Percentiles rank a stretch among this genome's conserved stretches.
Evolutionary conservation across 2,888 invertebrate genomes (phyloP).

Genomic region (Trachelus iudaicus): DNA sequence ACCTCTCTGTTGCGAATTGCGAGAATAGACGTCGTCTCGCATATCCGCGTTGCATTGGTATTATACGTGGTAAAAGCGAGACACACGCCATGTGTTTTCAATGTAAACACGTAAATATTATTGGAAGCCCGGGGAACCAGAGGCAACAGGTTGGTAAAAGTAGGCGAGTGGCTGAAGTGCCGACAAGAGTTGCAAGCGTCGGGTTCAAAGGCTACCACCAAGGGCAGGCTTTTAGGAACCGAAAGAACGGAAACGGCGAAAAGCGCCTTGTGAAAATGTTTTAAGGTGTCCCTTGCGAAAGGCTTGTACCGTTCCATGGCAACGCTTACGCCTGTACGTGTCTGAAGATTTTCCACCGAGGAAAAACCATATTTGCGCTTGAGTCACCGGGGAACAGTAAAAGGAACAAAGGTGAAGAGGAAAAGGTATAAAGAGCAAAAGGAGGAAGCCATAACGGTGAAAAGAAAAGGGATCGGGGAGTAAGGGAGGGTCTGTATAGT

Average conservation of each 20-base stretch:
- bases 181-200: not conserved
- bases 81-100: slow-evolving; percentile 4
- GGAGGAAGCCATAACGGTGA: not conserved
- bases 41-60: not conserved
- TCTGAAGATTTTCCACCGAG: not conserved
- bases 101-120: slow-evolving; percentile 27
- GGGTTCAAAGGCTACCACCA: not conserved
- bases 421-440: not conserved
- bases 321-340: not conserved
- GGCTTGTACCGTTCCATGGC: not conserved
- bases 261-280: not conserved
- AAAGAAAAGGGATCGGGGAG: not conserved
- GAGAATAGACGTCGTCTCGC: not conserved
- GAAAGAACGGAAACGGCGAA: not conserved
- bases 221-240: not conserved
- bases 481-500: not conserved
- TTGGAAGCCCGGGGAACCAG: slow-evolving; percentile 11
- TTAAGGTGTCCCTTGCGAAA: not conserved
- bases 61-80: not conserved
- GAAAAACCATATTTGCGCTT: not conserved
- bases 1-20: not conserved
- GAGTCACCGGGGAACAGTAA: not conserved
- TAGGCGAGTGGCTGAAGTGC: not conserved
- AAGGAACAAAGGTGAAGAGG: not conserved
- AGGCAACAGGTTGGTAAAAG: slow-evolving; percentile 35